Conservation (phyloP, 2,888 invertebrate genomes). For the Xanthorhoe spadicearia region DNA sequence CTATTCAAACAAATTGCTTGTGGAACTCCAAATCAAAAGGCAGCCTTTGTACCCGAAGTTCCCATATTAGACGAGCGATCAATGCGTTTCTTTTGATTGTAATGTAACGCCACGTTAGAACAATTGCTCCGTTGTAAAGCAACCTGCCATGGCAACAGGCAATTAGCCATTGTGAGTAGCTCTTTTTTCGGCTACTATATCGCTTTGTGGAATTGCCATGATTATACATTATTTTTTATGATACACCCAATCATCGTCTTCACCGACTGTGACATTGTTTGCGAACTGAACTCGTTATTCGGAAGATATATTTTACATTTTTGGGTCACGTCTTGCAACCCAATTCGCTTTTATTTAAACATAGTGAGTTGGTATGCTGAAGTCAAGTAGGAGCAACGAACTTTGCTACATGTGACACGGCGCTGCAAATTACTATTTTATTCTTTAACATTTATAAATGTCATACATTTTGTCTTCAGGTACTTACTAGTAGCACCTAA, state of each 20-base stretch:
- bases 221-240: slow-evolving; percentile 25
- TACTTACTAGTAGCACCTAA: neutral
- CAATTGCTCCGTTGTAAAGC: slow-evolving; percentile 45
- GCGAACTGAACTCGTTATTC: slow-evolving; percentile 20
- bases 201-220: slow-evolving; percentile 41
- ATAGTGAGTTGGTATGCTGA: slow-evolving; percentile 17
- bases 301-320: slow-evolving; percentile 23
- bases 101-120: slow-evolving; percentile 48
- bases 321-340: slow-evolving; percentile 31
- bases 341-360: slow-evolving; percentile 26
- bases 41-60: slow-evolving; percentile 29
- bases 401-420: slow-evolving; percentile 17
- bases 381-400: slow-evolving; percentile 22
- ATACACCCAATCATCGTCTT: slow-evolving; percentile 41
- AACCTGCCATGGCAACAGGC: slow-evolving; percentile 56
- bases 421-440: slow-evolving; percentile 8
- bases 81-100: slow-evolving; percentile 48
- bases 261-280: slow-evolving; percentile 53
- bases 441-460: neutral
- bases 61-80: slow-evolving; percentile 34
- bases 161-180: slow-evolving; percentile 50
- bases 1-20: slow-evolving; percentile 9
- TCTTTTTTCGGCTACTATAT: slow-evolving; percentile 44
- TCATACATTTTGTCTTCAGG: neutral
- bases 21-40: slow-evolving; percentile 18